Evolutionary conservation across 1,140 invertebrate genomes (phyloP).

Genomic region (Ephestia elutella): DNA sequence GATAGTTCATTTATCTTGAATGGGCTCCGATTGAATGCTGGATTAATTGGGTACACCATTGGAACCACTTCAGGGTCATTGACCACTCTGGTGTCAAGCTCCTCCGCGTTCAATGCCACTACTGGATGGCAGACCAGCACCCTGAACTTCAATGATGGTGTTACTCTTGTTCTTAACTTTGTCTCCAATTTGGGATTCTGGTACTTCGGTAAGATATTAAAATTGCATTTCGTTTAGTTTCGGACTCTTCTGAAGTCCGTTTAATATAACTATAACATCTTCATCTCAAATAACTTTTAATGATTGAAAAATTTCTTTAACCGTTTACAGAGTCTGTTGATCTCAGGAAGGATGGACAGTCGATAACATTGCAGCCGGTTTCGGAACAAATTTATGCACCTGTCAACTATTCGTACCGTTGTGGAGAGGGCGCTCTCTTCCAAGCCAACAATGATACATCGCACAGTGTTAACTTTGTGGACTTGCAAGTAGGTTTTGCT

Average conservation of each 20-base stretch:
- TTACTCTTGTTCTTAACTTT: conserved; percentile 42
- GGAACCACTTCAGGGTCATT: conserved; percentile 17
- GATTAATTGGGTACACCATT: conserved; percentile 19
- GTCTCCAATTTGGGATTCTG: conserved; percentile 44
- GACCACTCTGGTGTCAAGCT: conserved; percentile 11
- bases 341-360: conserved; percentile 13
- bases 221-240: conserved; percentile 1
- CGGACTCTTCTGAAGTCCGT: too few relatives aligned
- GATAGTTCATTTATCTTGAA: conserved; percentile 23
- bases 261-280: too few relatives aligned
- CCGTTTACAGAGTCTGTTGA: conserved; percentile 31
- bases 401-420: conserved; percentile 46
- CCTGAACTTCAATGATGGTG: conserved; percentile 30
- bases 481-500: conserved; percentile 14
- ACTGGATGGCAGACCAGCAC: conserved; percentile 25
- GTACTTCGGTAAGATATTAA: conserved; percentile 47
- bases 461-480: conserved; percentile 29
- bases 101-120: conserved; percentile 12
- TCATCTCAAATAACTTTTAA: too few relatives aligned
- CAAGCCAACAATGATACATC: conserved; percentile 27
- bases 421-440: conserved; percentile 38
- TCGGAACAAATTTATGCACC: conserved; percentile 33
- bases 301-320: not conserved
- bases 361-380: conserved; percentile 20
- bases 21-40: conserved; percentile 41